These are phyloP conservation scores for Rhamnusium bicolor DNA, from an alignment of 2,888 invertebrate genomes.

Conservation along the genomic window DNA sequence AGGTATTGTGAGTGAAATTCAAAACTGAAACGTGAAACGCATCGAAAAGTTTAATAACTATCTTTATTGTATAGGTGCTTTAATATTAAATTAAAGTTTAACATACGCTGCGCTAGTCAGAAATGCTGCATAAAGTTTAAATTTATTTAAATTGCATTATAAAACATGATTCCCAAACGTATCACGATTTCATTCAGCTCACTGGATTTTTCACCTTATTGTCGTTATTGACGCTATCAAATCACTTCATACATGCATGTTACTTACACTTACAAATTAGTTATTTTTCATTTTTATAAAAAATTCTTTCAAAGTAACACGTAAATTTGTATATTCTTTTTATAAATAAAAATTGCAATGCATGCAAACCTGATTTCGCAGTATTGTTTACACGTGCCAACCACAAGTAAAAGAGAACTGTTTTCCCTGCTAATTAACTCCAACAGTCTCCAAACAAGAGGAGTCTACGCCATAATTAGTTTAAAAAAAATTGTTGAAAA, in stretches of 20 bases:
- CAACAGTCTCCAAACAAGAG: no score
- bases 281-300: no score
- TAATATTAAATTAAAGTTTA: slow-evolving; percentile 21
- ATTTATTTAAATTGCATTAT: slow-evolving; percentile 35
- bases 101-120: slow-evolving; percentile 2
- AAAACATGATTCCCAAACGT: slow-evolving; percentile 23
- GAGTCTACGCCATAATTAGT: no score
- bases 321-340: no score
- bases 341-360: no score
- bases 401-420: no score
- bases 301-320: no score
- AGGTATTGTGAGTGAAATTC: slow-evolving; percentile 39
- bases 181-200: slow-evolving; percentile 1
- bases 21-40: slow-evolving; percentile 36
- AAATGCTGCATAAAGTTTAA: slow-evolving; percentile 23
- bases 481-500: no score
- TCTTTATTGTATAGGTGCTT: slow-evolving; percentile 39
- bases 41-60: slow-evolving; percentile 37
- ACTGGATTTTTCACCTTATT: slow-evolving; percentile 7
- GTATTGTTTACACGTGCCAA: no score
- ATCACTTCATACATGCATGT: neutral
- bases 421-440: no score
- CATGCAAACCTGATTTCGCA: no score
- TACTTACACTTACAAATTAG: no score
- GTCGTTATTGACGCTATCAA: neutral